A percentile compares a stretch with the other conserved stretches of the same genome.
These are phyloP conservation scores for Plebejus anna DNA, from an alignment of 2,888 invertebrate genomes.

Conservation along the genomic window DNA sequence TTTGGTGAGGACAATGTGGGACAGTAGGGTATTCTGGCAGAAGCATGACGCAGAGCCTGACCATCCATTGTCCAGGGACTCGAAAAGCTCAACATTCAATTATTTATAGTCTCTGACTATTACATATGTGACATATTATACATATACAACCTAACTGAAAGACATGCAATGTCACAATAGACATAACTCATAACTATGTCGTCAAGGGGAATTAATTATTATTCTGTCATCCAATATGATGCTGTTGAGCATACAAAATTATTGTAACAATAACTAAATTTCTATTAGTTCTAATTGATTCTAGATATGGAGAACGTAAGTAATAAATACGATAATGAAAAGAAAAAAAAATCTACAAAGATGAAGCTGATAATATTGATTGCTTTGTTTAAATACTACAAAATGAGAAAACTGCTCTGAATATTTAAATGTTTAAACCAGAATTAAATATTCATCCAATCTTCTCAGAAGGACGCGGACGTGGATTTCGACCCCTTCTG, in stretches of 20 bases:
- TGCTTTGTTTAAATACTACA: too few relatives aligned
- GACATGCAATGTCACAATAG: neutral
- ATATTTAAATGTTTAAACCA: neutral
- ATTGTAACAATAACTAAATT: neutral
- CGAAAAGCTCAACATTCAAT: too few relatives aligned
- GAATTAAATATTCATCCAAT: neutral
- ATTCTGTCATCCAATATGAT: neutral
- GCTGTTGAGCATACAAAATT: neutral
- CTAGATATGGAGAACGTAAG: neutral
- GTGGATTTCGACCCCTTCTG: conserved; percentile 62
- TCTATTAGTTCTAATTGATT: neutral
- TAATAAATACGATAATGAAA: neutral
- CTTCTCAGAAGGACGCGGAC: conserved; percentile 49
- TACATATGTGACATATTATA: too few relatives aligned
- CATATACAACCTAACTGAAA: too few relatives aligned
- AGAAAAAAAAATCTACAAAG: neutral
- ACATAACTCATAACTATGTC: too few relatives aligned
- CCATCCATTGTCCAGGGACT: neutral
- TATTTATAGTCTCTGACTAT: too few relatives aligned
- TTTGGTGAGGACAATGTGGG: too few relatives aligned
- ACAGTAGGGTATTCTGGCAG: too few relatives aligned
- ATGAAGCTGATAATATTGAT: too few relatives aligned
- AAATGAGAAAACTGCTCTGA: neutral
- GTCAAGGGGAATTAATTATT: neutral
- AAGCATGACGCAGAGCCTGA: neutral